Evolutionary conservation across 2,888 invertebrate species (phyloP).

Genomic region (Strigamia crassipes): DNA sequence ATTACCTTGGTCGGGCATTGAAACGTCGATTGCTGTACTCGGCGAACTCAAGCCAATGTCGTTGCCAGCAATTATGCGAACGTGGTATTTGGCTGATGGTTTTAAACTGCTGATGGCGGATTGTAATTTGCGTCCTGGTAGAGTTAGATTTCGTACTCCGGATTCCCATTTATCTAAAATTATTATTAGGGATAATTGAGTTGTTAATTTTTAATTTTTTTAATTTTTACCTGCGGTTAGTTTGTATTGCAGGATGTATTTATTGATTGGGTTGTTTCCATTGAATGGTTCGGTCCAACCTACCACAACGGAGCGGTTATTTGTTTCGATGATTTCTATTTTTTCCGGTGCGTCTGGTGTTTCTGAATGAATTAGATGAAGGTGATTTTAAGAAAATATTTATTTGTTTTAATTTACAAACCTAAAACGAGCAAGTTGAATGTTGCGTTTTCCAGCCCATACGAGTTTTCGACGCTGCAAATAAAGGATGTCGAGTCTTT

Average conservation of each 20-base stretch:
- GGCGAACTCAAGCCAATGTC: neutral
- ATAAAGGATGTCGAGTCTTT: neutral
- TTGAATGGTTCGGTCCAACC: neutral
- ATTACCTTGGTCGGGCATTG: neutral
- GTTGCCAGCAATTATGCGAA: neutral
- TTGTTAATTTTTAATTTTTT: no score
- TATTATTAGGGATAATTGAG: neutral
- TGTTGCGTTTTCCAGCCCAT: neutral
- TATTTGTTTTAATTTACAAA: neutral
- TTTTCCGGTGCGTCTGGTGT: neutral
- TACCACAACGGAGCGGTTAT: neutral
- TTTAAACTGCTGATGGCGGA: neutral
- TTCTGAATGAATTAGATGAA: neutral
- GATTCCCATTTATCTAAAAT: neutral
- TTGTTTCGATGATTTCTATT: neutral
- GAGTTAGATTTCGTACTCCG: neutral
- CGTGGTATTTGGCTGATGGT: neutral
- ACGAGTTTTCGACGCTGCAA: neutral
- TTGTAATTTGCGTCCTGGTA: neutral
- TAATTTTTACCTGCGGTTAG: neutral
- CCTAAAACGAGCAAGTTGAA: neutral
- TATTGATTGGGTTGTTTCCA: neutral
- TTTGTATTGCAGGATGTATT: neutral
- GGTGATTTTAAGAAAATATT: neutral
- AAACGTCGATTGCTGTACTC: neutral